Base-by-base conservation (phyloP, 2,797 vertebrate genomes). In the Cynopterus sphinx region DNA sequence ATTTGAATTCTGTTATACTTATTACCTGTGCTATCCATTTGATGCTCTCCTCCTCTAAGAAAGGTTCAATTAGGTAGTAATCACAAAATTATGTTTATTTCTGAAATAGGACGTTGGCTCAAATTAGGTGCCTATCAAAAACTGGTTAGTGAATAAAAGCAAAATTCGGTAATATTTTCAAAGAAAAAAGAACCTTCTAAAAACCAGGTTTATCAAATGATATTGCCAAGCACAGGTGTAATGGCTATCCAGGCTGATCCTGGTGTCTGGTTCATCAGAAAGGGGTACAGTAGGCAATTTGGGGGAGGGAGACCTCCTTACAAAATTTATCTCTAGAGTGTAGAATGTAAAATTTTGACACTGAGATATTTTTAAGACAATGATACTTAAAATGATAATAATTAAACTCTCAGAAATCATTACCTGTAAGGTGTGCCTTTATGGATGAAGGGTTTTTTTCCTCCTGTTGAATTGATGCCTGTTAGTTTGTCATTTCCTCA, bases 141-240 rank as follows among this genome's bases (percentile, higher is more conserved):
- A 57, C 39, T 68, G 70, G 21, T 79, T 87, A 77, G 46, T 33
- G 19, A 92, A 82, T 67, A 91, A 83, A 89, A 73, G 19, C n/a
- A 93, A 91, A 33, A 83, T 57, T 77, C 16, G 6, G 28, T 61
- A 74, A 86, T 61, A 68, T 36, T 96, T 89, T 57, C 22, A 90
- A 93, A 91, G 74, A 7, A 33, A 39, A 51, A 87, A 90, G 36
- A 97, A 41, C 12, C 33, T 63, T 94, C 67, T 75, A 78, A 92
- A 87, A 78, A n/a, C n/a, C 53, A 79, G 49, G 28, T 82, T 93
- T 65, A 49, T 92, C 26, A 46, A 31, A 55, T 46, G 16, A 24
- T 70, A 83, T 49, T 85, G 89, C 70, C 22, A 59, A 87, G 53
- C 43, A 67, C 21, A 82, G 31, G 24, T 77, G 4, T 31, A 73